Evolutionary conservation across 1,140 invertebrate species (phyloP).

Genomic region (Drosophila persimilis): DNA sequence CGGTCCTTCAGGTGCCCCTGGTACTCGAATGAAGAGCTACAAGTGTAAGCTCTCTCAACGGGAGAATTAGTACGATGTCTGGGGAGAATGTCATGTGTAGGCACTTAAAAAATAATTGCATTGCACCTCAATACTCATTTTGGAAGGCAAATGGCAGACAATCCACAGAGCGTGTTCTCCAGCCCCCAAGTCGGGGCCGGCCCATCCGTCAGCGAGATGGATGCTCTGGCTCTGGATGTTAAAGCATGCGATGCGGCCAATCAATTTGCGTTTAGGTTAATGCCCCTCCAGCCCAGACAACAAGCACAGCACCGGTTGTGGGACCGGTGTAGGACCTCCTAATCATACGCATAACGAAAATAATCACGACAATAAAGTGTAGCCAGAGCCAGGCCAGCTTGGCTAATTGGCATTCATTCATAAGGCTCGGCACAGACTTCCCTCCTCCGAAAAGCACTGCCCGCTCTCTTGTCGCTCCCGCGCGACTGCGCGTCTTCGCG

Average conservation of each 20-base stretch:
- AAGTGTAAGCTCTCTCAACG: constrained; percentile 22
- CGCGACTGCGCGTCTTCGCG: constrained; percentile 19
- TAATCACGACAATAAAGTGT: constrained; percentile 57
- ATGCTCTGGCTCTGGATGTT: constrained; percentile 1
- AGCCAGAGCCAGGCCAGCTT: constrained; percentile 20
- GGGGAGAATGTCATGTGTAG: neutral
- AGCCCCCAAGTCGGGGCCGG: constrained; percentile 2
- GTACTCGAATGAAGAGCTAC: too few species aligned
- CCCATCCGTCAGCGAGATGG: constrained; percentile 14
- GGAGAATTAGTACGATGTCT: neutral
- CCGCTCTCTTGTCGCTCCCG: neutral
- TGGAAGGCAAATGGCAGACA: too few species aligned
- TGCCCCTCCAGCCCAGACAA: constrained; percentile 10
- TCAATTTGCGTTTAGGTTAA: constrained; percentile 46
- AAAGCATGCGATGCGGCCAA: constrained; percentile 46
- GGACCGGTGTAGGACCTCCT: constrained; percentile 3
- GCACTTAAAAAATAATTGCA: constrained; percentile 19
- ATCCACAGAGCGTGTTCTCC: neutral
- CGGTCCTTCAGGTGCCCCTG: constrained; percentile 3
- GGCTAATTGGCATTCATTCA: constrained; percentile 71
- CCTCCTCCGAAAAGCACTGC: constrained; percentile 7
- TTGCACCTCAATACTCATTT: neutral
- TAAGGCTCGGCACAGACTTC: constrained; percentile 35
- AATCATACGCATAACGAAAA: constrained; percentile 43
- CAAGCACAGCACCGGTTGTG: constrained; percentile 24